These are phyloP conservation scores for Chunga burmeisteri DNA, from an alignment of 2,113 vertebrate genomes.

Conservation along the genomic window DNA sequence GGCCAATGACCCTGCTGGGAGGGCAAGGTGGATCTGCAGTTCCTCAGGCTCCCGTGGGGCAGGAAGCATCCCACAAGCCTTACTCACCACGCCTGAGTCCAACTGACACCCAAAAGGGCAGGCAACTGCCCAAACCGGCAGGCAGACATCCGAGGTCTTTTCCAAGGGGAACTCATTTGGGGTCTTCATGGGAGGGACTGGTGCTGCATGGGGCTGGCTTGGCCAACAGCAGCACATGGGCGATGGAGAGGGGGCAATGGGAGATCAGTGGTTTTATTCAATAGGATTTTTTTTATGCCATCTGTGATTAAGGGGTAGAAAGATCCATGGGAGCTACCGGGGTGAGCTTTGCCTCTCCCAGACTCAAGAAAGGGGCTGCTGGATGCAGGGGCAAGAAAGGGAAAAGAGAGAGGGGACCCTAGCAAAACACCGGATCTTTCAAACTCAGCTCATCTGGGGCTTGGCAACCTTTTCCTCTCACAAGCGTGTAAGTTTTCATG, in stretches of 20 bases:
- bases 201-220: neutral
- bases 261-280: neutral
- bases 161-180: neutral
- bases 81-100: accelerated
- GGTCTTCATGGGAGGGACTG: neutral
- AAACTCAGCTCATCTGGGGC: neutral
- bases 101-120: neutral
- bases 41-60: neutral
- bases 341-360: neutral
- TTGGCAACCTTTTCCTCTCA: neutral
- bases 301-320: neutral
- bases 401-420: neutral
- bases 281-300: neutral
- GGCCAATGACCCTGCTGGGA: neutral
- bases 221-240: accelerated
- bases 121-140: neutral
- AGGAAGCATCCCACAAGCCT: neutral
- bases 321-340: neutral
- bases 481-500: neutral
- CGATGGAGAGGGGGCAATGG: neutral
- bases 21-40: neutral
- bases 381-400: neutral
- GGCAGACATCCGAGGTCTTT: neutral
- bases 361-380: neutral
- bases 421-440: neutral